Evolutionary conservation across 2,113 vertebrate species (phyloP), one percentile per base, ranked within the genome.

Genomic region (Grantiella picta): DNA sequence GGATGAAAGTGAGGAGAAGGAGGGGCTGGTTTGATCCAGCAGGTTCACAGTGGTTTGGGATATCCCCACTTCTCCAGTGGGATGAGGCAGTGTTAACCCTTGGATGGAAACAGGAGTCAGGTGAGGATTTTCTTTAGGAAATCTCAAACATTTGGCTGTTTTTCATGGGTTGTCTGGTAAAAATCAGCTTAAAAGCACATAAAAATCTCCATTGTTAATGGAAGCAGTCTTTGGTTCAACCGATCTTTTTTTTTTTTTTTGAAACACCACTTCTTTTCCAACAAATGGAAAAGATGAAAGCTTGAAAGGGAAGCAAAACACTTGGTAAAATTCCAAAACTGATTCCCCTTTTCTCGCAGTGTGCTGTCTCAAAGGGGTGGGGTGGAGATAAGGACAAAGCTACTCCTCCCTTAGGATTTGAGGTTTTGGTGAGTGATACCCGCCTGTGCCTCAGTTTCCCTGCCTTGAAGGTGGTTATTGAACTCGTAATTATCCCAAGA

Each of bases 341-440:
- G 0, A 7, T 61, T 49, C n/a, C n/a, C 2, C 1, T 9, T 12
- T 38, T 52, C 18, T 40, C 23, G 9, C 52, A 23, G 0, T 1
- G 2, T 1, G 9, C 64, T 82, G 75, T 23, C 60, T 56, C 2
- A 1, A 4, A 9, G 4, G 12, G 42, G 4, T 23, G 31, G 31
- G 36, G 36, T 0, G 11, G 52, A 50, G 56, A 9, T 6, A 6
- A 6, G 10, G 33, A 13, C 36, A 56, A 20, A 18, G 25, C n/a
- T 36, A 1, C 45, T 5, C 1, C 35, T 44, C 27, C 12, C 8
- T 73, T 25, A 1, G 19, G 8, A 0, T 0, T 0, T 2, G 15
- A 13, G 3, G 50, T 53, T 64, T 64, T 33, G 45, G 33, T 25
- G 53, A 66, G 15, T 5, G 16, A 33, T 7, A 20, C 31, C 17